Base-by-base conservation (phyloP, 2,888 invertebrate species). In the Oeneis ivallda region DNA sequence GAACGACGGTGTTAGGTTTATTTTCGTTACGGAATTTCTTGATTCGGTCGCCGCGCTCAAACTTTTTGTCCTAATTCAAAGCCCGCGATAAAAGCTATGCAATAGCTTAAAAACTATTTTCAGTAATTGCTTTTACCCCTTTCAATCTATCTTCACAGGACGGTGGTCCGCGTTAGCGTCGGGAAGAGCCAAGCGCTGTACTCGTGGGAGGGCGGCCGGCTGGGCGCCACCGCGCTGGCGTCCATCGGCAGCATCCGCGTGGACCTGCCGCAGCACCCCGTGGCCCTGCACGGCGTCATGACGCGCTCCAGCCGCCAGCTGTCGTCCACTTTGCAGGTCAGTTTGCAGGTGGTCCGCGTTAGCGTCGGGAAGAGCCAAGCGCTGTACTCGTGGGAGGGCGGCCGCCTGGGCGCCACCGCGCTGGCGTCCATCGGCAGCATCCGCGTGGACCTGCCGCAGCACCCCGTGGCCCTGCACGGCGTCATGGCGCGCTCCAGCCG, bases 261-360 rank as follows among this genome's bases (percentile, higher is more conserved):
- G 64, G 98, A 99, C 85, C 98, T 99, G 79, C 99, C 99, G 4
- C 99, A 99, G 87, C 99, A 99, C 91, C 99, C 99, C 0, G 98
- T 99, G 0, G 98, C 97, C 8, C 91, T 99, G 74, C 99, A 99
- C 87, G 99, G 98, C 60, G 99, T 99, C 96, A 98, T 99, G 94
- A 98, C 98, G 0, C 93, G 99, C 74, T 97, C 98, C 71, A 97
- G 98, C 69, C 96, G 98, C 72, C 97, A 98, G 79, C 92, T 99
- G 52, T 98, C 98, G 8, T 96, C 96, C 13, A 99, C 98, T 0
- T 88, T 99, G n/a, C n/a, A n/a, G n/a, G n/a, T n/a, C n/a, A n/a
- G n/a, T n/a, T n/a, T n/a, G n/a, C n/a, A n/a, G 39, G 98, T 99
- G 17, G 98, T 98, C 0, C 97, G 97, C 78, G 96, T 98, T 45